Conservation (phyloP, 2,797 vertebrate species). For the Tapera naevia region DNA sequence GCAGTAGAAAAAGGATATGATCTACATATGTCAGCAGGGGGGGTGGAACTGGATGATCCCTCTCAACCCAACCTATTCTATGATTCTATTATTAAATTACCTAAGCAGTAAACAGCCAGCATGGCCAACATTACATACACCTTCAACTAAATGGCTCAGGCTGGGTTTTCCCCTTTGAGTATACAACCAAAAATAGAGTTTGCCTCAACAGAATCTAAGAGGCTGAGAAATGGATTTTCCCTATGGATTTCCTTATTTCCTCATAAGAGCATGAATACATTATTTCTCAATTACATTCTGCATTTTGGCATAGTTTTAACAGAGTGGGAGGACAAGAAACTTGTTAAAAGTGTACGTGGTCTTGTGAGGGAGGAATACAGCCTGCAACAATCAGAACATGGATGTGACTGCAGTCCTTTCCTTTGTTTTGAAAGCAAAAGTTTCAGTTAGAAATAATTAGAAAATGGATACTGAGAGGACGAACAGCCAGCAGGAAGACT, state of each 20-base stretch:
- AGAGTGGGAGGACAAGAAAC: neutral
- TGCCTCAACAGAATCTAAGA: neutral
- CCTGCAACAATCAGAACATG: neutral
- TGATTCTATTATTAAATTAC: neutral
- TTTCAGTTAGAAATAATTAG: neutral
- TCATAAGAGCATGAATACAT: neutral
- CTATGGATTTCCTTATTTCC: constrained; percentile 18
- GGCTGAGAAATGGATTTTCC: constrained; percentile 1
- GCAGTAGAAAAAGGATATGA: neutral
- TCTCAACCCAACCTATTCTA: too few species aligned
- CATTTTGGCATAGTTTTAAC: neutral
- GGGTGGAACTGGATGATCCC: too few species aligned
- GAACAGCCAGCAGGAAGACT: neutral
- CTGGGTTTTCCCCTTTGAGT: neutral
- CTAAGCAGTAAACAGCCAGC: neutral
- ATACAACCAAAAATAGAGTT: neutral
- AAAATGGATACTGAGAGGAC: neutral
- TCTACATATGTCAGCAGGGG: neutral
- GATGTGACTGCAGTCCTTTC: neutral
- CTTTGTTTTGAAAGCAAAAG: neutral
- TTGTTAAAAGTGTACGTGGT: neutral
- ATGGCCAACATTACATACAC: neutral
- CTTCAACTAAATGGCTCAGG: neutral
- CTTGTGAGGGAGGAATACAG: neutral
- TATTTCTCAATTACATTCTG: neutral